phyloP scores from a whole-genome alignment of 2,888 invertebrate species.

The Sinelater perroti region DNA sequence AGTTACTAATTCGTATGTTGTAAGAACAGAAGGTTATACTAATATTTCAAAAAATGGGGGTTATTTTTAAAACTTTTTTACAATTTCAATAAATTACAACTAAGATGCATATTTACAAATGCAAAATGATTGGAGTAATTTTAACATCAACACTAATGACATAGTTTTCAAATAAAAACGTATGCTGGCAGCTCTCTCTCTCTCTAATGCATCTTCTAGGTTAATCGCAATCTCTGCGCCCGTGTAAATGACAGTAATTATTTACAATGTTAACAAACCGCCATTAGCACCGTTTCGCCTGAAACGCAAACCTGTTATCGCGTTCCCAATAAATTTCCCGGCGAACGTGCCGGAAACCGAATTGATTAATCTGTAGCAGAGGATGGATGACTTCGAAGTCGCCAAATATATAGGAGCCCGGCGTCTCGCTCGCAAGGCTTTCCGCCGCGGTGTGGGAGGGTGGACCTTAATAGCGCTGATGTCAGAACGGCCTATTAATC shows the following conservation, averaged over 20 bases:
- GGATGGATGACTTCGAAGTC: slow-evolving; percentile 14
- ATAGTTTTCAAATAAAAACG: too few relatives aligned
- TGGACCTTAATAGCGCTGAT: slow-evolving; percentile 14
- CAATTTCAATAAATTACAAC: too few relatives aligned
- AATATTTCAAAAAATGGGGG: too few relatives aligned
- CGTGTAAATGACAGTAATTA: slow-evolving; percentile 1
- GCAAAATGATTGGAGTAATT: too few relatives aligned
- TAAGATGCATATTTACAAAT: too few relatives aligned
- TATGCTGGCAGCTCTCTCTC: too few relatives aligned
- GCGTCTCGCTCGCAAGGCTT: slow-evolving; percentile 4
- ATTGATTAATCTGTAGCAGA: slow-evolving; percentile 17
- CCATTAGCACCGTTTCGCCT: slow-evolving; percentile 5
- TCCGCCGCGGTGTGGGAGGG: slow-evolving; percentile 6
- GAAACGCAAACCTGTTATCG: slow-evolving; percentile 7
- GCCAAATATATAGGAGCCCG: slow-evolving; percentile 12
- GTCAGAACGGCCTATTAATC: slow-evolving; percentile 21
- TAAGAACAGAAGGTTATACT: too few relatives aligned
- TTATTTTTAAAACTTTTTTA: too few relatives aligned
- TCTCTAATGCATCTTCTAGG: too few relatives aligned
- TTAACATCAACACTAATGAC: too few relatives aligned
- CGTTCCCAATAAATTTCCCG: slow-evolving; percentile 9
- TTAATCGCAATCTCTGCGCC: too few relatives aligned
- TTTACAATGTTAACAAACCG: slow-evolving; percentile 8
- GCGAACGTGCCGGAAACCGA: slow-evolving; percentile 14
- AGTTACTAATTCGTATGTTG: too few relatives aligned